Conservation (phyloP, 2,888 invertebrate species). For the Tachina grossa region DNA sequence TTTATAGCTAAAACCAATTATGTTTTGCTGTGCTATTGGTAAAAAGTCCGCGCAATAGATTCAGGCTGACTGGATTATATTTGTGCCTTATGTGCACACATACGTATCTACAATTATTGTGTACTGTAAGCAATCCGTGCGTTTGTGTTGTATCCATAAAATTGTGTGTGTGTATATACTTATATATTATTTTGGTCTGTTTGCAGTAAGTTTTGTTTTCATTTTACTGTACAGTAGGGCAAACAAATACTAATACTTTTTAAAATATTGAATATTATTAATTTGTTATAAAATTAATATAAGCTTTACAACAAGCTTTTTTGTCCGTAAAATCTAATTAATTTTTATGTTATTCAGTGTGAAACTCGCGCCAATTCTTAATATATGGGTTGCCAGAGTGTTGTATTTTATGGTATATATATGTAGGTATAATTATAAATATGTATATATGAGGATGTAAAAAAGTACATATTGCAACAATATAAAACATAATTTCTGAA, state of each 20-base stretch:
- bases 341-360: constrained; percentile 2
- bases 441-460: no score
- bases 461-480: no score
- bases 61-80: constrained; percentile 21
- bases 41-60: constrained; percentile 69
- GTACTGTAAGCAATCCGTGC: background rate
- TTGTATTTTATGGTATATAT: background rate
- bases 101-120: background rate
- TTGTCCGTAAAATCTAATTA: no score
- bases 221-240: constrained; percentile 72
- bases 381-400: constrained; percentile 54
- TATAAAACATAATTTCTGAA: no score
- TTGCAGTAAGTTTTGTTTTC: constrained; percentile 16
- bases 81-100: constrained; percentile 23
- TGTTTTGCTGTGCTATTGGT: constrained; percentile 34
- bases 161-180: background rate
- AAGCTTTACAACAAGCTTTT: background rate
- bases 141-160: constrained; percentile 33
- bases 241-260: constrained; percentile 56
- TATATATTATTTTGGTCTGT: constrained; percentile 49
- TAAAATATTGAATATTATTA: background rate
- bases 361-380: constrained; percentile 61
- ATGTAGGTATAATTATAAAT: no score
- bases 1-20: constrained; percentile 13
- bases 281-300: background rate